Evolutionary conservation across 2,797 vertebrate genomes (phyloP), one percentile per base, ranked within the genome.

Genomic region (Sebastes glaucus): DNA sequence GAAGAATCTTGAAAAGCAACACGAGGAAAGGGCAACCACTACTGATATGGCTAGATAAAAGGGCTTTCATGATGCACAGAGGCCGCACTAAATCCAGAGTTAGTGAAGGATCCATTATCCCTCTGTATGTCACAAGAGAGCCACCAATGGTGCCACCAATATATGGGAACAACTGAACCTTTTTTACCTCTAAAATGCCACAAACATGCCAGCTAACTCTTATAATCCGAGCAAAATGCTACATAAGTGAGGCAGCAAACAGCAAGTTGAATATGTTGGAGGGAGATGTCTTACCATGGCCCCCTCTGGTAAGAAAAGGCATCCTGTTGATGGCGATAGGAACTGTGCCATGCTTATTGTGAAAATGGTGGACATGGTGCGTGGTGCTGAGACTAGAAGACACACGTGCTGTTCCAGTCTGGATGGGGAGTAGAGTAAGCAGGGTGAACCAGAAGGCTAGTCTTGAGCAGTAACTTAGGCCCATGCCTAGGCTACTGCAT

Each of bases 261-360:
- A 71, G 52, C 23, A 78, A 53, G 22, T 11, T 67, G 78, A 55
- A 52, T 56, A 63, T 61, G 46, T 73, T 49, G 59, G 65, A 85
- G 71, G 61, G 60, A 85, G 80, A 84, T 10, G 32, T 94, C 97
- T 98, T 96, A 98, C 97, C 97, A 92, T 98, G 97, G 86, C 97
- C 97, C 83, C 97, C 97, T 93, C 97, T 96, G 78, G 97, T 98
- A 90, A 98, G 97, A 93, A 98, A 98, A 92, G 97, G 97, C 96
- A 97, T 97, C 95, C 97, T 96, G 97, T 98, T 98, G 96, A 98
- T 98, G 91, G 97, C 97, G 87, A 98, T 97, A 64, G 97, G 97
- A 91, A 97, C 97, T 0, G 97, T 97, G 89, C 97, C 97, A 86
- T 98, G 97, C 91, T 97, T 98, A 94, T 96, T 98, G 95, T 98